Base-by-base conservation (phyloP, 2,797 vertebrate species). In the Poecile montanus region DNA sequence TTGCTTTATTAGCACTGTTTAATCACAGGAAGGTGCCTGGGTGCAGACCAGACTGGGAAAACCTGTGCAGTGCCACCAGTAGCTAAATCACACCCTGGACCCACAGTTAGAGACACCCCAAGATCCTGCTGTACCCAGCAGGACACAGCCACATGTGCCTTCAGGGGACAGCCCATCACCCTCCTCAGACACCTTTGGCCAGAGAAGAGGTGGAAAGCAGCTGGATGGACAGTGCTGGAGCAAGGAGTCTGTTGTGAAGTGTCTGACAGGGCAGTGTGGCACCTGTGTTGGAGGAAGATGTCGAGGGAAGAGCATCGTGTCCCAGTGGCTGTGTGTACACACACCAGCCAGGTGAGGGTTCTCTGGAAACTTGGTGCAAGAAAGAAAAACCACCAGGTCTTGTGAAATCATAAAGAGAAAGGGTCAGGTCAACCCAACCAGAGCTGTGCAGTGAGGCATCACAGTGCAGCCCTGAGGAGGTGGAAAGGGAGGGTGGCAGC, bases 221-320 rank as follows among this genome's bases (percentile, higher is more conserved):
- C 42, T 62, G 25, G 8, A 18, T 3, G 4, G 32, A 74, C 27
- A 30, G 42, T 16, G 5, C 15, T 63, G 51, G 51, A 63, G 23
- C 7, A 27, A 72, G 26, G 36, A 65, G 22, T 44, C 45, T 45
- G 13, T 7, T 38, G 38, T 3, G 4, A 65, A 26, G 14, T 1
- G 21, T 26, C 3, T 5, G 32, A 50, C 36, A 58, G 18, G 22
- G 9, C 38, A 44, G 30, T 1, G 0, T 0, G 1, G 29, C 62
- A 29, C 15, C 12, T 36, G 1, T 26, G 40, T 9, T 30, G 15
- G 32, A 32, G 27, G 19, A 50, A 29, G 30, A 20, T 7, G 20
- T n/a, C 0, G 0, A 50, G 47, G 36, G 65, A 89, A 68, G 23
- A 48, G 20, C 1, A 0, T 14, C 44, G 2, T 7, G n/a, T 29